Conservation (phyloP, 1,140 invertebrate genomes). For the Saccostrea echinata region DNA sequence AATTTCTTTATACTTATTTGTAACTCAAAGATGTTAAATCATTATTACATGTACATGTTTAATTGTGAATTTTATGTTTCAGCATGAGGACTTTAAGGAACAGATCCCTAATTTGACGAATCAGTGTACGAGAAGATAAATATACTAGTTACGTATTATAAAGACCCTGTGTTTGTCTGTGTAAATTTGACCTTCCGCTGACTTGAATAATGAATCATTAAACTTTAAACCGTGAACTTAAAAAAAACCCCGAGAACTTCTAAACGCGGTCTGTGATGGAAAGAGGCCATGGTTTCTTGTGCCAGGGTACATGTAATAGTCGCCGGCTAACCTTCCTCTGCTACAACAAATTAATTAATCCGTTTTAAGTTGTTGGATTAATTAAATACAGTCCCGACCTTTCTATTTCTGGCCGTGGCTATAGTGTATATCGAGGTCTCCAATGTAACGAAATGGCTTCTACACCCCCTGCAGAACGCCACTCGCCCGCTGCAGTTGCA, state of each 20-base stretch:
- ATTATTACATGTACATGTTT: too few species aligned
- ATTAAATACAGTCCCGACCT: background rate
- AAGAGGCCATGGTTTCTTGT: background rate
- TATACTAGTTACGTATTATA: too few species aligned
- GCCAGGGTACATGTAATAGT: background rate
- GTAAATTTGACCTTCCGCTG: background rate
- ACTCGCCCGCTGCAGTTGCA: background rate
- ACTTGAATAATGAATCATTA: background rate
- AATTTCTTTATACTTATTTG: too few species aligned
- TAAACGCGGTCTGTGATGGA: background rate
- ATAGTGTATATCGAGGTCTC: background rate
- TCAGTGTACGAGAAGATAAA: too few species aligned
- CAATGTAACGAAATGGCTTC: background rate
- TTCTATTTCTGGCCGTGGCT: background rate
- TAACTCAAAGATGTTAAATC: too few species aligned
- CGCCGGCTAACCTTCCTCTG: background rate
- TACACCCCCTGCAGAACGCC: background rate
- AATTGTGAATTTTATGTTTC: too few species aligned
- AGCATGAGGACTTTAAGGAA: too few species aligned
- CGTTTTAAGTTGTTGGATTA: constrained; percentile 28
- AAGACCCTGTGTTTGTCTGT: background rate
- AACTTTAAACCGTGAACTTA: background rate
- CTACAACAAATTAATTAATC: constrained; percentile 18
- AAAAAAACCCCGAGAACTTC: background rate
- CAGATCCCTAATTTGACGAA: too few species aligned